Conservation (phyloP, 2,113 vertebrate species). For the Scomber colias region DNA sequence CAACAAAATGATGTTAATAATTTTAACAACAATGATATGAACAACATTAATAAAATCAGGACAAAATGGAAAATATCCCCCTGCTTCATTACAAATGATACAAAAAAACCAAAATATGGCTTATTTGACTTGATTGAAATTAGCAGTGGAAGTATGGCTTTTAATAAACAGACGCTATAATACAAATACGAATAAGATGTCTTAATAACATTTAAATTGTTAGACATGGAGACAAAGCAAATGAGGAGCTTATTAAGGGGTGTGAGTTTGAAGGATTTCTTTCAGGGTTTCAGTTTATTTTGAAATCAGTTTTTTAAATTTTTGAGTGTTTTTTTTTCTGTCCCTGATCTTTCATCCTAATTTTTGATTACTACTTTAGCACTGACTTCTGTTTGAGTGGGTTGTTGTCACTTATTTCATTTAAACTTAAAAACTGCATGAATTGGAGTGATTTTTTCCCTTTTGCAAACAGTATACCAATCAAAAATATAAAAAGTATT, state of each 20-base stretch:
- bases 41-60: conserved; percentile 24
- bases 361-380: background rate
- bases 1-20: conserved; percentile 62
- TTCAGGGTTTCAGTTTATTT: background rate
- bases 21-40: conserved; percentile 46
- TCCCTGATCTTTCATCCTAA: background rate
- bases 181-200: conserved; percentile 37
- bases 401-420: background rate
- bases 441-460: background rate
- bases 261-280: background rate
- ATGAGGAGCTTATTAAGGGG: background rate
- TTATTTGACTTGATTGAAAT: conserved; percentile 63
- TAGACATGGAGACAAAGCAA: conserved; percentile 9
- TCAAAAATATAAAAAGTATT: background rate
- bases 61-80: conserved; percentile 44
- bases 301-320: conserved; percentile 6
- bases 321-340: background rate
- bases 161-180: conserved; percentile 46
- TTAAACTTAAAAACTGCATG: background rate
- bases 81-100: conserved; percentile 20
- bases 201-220: conserved; percentile 20
- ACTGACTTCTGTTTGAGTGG: background rate
- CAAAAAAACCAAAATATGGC: conserved; percentile 43
- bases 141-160: conserved; percentile 66
- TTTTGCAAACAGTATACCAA: background rate